Evolutionary conservation across 2,113 vertebrate species (phyloP), one percentile per base, ranked within the genome.

Genomic region (Chamaetylas fuelleborni): DNA sequence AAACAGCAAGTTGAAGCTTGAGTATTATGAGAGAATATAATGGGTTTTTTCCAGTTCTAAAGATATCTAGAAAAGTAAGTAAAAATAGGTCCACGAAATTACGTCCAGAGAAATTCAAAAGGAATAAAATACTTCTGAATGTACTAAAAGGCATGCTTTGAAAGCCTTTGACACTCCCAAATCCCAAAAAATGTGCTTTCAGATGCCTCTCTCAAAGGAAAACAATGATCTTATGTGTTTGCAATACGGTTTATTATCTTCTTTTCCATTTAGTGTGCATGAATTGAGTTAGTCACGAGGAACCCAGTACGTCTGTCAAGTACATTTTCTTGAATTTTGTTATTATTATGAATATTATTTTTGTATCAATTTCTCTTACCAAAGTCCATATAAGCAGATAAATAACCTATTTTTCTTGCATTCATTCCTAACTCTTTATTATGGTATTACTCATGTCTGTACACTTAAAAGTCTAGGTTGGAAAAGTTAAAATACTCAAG

Each of bases 171-270:
- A n/a, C 8, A 6, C 16, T 56, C 50, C 11, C 6, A 87, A 45
- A n/a, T 76, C 5, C 12, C 33, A 12, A 9, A 20, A 70, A 56
- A 36, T 23, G 8, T 47, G 6, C 10, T 76, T 87, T 22, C 33
- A 84, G 29, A 40, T 76, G 19, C 11, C 51, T 71, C 19, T 87
- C 8, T 22, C 8, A 61, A 66, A 40, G 29, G 3, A 76, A 90
- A 74, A 29, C 5, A 3, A 3, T 4, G 1, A 38, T 14, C 4
- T 65, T 40, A 25, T 0, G 0, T 26, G n/a, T 51, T 67, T 56
- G 8, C 28, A 74, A 65, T 60, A 23, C 2, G 61, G 40, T 18
- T 58, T 73, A 62, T 19, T 43, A 28, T 38, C 31, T 58, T 29
- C 20, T 90, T 73, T 82, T 60, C 15, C 24, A 56, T 50, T 60